phyloP scores from a whole-genome alignment of 2,113 vertebrate species.

The Otolemur garnettii region DNA sequence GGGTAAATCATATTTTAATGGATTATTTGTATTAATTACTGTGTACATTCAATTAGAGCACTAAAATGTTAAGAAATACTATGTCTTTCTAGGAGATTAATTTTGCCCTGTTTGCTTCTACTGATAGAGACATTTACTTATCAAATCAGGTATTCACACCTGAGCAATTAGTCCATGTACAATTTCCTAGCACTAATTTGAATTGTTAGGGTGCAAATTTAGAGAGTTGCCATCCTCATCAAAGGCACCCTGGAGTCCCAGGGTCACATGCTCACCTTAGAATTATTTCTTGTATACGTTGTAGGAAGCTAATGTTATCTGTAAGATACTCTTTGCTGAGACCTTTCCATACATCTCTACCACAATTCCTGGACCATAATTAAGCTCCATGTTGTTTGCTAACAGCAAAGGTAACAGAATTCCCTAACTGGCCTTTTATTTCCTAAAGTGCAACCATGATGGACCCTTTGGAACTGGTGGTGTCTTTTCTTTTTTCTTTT shows the following conservation, averaged over 20 bases:
- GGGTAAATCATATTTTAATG: not conserved
- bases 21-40: not conserved
- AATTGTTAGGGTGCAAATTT: not conserved
- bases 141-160: not conserved
- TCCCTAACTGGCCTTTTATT: not conserved
- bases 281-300: not conserved
- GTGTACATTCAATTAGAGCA: not conserved
- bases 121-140: not conserved
- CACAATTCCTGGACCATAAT: not conserved
- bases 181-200: not conserved
- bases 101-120: not conserved
- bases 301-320: not conserved
- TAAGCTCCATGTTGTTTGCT: not conserved
- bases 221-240: not conserved
- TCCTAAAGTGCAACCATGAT: not conserved
- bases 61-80: not conserved
- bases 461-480: not conserved
- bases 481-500: not conserved
- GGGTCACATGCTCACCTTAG: not conserved
- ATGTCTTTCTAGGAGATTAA: not conserved
- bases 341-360: not conserved
- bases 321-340: not conserved
- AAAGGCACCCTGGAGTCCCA: not conserved
- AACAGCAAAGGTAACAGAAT: not conserved
- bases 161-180: conserved; percentile 11